Evolutionary conservation across 2,797 vertebrate genomes (phyloP).

Genomic region (Schizopygopsis malacanthus): DNA sequence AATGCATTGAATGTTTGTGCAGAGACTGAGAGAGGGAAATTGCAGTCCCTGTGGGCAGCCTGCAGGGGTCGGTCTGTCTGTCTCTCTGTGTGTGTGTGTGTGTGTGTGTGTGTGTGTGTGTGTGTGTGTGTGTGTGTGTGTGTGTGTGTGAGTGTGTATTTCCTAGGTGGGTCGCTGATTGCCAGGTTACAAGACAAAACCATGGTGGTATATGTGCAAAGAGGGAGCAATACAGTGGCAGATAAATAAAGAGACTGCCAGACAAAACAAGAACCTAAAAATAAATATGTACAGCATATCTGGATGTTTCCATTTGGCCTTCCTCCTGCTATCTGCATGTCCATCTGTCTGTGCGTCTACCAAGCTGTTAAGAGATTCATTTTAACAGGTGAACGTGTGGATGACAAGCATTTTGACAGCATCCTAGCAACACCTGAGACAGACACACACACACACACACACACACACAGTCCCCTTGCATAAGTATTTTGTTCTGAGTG

Average conservation of each 20-base stretch:
- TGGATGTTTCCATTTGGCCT: not conserved
- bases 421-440: not conserved
- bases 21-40: not conserved
- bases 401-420: not conserved
- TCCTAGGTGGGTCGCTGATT: constrained; percentile 62
- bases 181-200: constrained; percentile 61
- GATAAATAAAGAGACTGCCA: constrained; percentile 7
- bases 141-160: constrained; percentile 42
- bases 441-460: not conserved
- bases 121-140: constrained; percentile 44
- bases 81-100: constrained; percentile 53
- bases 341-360: not conserved
- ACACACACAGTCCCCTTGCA: not conserved
- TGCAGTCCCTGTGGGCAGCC: constrained; percentile 35
- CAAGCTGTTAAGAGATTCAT: not conserved
- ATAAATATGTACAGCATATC: constrained; percentile 4
- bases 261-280: not conserved
- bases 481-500: constrained; percentile 10
- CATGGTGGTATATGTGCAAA: constrained; percentile 6
- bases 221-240: constrained; percentile 3
- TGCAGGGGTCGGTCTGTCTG: constrained; percentile 19
- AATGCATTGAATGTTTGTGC: not conserved
- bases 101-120: constrained; percentile 53
- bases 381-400: not conserved
- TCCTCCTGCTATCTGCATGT: not conserved